Percentiles rank a stretch among this genome's conserved stretches.
Conservation (phyloP, 2,797 vertebrate genomes). For the Acanthurus tractus region DNA sequence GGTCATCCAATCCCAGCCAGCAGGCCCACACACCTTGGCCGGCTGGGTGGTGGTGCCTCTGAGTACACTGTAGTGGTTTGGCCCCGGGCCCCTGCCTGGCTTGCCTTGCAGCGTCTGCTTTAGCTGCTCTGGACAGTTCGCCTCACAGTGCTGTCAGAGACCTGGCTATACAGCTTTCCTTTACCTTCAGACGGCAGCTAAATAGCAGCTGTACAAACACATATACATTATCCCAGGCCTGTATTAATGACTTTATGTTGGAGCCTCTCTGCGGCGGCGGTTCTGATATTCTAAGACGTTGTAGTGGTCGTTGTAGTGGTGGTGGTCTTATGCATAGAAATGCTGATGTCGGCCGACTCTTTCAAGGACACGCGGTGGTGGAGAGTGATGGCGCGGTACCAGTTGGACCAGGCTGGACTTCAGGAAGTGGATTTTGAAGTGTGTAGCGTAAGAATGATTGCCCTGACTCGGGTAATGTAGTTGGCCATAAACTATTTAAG, state of each 20-base stretch:
- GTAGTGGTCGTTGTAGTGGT: slow-evolving; percentile 61
- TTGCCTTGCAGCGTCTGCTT: slow-evolving; percentile 62
- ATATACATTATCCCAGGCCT: slow-evolving; percentile 75
- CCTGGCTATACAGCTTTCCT: slow-evolving; percentile 55
- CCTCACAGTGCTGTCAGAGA: slow-evolving; percentile 61
- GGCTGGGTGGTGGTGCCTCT: slow-evolving; percentile 82
- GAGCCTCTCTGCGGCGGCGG: slow-evolving; percentile 59
- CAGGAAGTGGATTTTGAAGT: slow-evolving; percentile 72
- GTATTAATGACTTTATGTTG: slow-evolving; percentile 81
- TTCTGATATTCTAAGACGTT: slow-evolving; percentile 69
- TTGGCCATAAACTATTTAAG: slow-evolving; percentile 61
- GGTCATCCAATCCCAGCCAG: slow-evolving; percentile 70
- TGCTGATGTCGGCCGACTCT: slow-evolving; percentile 72
- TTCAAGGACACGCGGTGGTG: slow-evolving; percentile 61
- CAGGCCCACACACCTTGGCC: slow-evolving; percentile 86
- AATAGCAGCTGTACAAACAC: slow-evolving; percentile 84
- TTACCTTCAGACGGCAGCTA: slow-evolving; percentile 70
- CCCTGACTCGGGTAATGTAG: slow-evolving; percentile 67
- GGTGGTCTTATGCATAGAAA: slow-evolving; percentile 75
- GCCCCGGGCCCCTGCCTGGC: slow-evolving; percentile 67
- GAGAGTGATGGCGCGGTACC: slow-evolving; percentile 62
- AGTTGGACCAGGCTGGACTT: slow-evolving; percentile 65
- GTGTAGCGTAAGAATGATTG: slow-evolving; percentile 61
- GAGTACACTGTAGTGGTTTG: slow-evolving; percentile 84
- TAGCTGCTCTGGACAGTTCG: slow-evolving; percentile 72